Evolutionary conservation across 2,113 vertebrate species (phyloP).

Genomic region (Calyptomena viridis): DNA sequence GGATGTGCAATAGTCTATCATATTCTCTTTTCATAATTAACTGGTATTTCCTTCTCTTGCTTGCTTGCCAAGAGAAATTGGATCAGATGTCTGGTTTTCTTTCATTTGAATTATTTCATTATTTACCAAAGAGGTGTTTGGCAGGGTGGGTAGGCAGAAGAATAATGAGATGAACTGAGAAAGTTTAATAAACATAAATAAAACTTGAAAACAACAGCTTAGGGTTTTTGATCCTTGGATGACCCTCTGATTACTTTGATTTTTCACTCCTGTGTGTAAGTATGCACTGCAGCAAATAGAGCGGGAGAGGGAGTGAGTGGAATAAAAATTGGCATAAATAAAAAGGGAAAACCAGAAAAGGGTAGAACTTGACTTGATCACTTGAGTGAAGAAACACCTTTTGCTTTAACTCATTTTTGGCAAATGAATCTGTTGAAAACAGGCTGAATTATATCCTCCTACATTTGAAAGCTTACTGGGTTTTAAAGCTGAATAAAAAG

Average conservation of each 20-base stretch:
- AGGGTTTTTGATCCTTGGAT: constrained; percentile 6
- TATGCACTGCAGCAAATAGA: neutral
- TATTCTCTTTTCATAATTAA: neutral
- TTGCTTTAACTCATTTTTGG: neutral
- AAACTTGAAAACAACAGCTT: constrained; percentile 27
- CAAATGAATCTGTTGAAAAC: neutral
- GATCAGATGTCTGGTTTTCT: neutral
- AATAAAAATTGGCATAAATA: neutral
- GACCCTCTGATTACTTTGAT: constrained; percentile 30
- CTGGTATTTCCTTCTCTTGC: neutral
- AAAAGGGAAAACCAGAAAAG: neutral
- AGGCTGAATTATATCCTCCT: neutral
- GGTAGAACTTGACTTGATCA: neutral
- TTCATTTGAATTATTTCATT: constrained; percentile 24
- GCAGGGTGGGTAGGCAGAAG: neutral
- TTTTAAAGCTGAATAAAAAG: neutral
- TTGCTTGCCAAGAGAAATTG: neutral
- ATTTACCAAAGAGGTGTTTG: neutral
- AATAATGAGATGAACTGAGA: constrained; percentile 21
- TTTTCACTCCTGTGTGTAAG: constrained; percentile 1
- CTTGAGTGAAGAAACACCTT: neutral
- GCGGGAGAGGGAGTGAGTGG: neutral
- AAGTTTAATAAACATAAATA: constrained; percentile 52
- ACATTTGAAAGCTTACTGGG: neutral
- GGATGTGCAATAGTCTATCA: neutral